These are phyloP conservation scores for Pseudoatta argentina DNA, from an alignment of 1,140 invertebrate species.

Conservation along the genomic window DNA sequence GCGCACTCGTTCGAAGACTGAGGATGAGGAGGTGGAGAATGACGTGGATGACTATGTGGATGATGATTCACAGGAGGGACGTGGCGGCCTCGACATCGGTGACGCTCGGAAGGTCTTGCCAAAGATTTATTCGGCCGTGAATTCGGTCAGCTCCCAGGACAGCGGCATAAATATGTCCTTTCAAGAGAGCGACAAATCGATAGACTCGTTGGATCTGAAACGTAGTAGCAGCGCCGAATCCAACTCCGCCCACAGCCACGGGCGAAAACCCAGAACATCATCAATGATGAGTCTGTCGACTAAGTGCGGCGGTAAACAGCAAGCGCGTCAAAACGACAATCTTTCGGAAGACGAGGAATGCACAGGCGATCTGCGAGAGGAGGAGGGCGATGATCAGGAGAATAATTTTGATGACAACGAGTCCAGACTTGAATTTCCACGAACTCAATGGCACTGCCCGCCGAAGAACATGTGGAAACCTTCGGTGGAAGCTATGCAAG, in stretches of 20 bases:
- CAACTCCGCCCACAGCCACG: slow-evolving; percentile 74
- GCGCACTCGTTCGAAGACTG: slow-evolving; percentile 72
- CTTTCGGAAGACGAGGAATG: slow-evolving; percentile 83
- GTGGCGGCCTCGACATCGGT: slow-evolving; percentile 64
- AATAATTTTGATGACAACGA: slow-evolving; percentile 45
- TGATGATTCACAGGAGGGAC: slow-evolving; percentile 74
- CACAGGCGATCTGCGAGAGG: slow-evolving; percentile 69
- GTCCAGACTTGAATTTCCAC: slow-evolving; percentile 30
- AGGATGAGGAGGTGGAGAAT: slow-evolving; percentile 78
- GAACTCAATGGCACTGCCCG: slow-evolving; percentile 90
- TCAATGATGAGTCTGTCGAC: slow-evolving; percentile 54
- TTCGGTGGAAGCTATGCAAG: slow-evolving; percentile 92
- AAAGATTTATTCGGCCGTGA: slow-evolving; percentile 89
- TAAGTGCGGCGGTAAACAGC: slow-evolving; percentile 70
- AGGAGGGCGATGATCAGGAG: slow-evolving; percentile 64
- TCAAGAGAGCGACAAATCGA: slow-evolving; percentile 88
- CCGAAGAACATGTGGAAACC: slow-evolving; percentile 94
- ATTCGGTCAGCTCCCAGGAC: slow-evolving; percentile 91
- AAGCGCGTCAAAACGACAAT: slow-evolving; percentile 76
- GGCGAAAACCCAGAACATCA: slow-evolving; percentile 69
- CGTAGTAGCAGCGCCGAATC: slow-evolving; percentile 84
- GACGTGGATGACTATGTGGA: slow-evolving; percentile 86
- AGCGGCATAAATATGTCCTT: slow-evolving; percentile 92
- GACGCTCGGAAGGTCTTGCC: slow-evolving; percentile 79
- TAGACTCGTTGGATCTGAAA: slow-evolving; percentile 80